These are phyloP conservation scores for Thymelicus sylvestris DNA, from an alignment of 2,888 invertebrate species.

Conservation along the genomic window DNA sequence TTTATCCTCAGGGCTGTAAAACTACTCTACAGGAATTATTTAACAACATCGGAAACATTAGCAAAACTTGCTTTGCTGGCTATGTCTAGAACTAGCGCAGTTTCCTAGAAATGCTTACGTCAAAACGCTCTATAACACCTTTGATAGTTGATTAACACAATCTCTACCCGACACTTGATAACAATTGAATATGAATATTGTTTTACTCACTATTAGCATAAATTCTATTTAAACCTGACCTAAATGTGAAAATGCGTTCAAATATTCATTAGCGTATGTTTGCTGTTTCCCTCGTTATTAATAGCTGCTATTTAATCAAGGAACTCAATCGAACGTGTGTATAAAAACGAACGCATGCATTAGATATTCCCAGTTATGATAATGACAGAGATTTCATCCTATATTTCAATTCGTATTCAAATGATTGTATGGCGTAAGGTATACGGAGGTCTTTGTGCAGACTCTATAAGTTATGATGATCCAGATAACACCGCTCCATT, in stretches of 20 bases:
- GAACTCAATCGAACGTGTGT: constrained; percentile 2
- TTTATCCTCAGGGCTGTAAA: too few species aligned
- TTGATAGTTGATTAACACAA: too few species aligned
- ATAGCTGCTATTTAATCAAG: constrained; percentile 7
- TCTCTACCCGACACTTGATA: too few species aligned
- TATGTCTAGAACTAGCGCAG: too few species aligned
- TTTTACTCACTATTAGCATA: background rate
- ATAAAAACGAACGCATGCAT: background rate
- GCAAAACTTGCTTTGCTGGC: too few species aligned
- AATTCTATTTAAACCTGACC: background rate
- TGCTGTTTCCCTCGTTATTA: constrained; percentile 1
- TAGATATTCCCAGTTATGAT: constrained; percentile 5
- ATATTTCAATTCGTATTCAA: constrained; percentile 1
- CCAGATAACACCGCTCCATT: background rate
- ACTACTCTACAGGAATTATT: too few species aligned
- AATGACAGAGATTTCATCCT: constrained; percentile 2
- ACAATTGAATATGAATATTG: too few species aligned
- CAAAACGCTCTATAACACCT: too few species aligned
- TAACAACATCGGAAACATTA: too few species aligned
- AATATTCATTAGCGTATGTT: constrained; percentile 9
- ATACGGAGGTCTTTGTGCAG: background rate
- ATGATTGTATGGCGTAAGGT: background rate
- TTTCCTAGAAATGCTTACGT: too few species aligned
- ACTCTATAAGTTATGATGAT: background rate
- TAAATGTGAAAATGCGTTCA: constrained; percentile 4